Evolutionary conservation across 2,797 vertebrate species (phyloP), one percentile per base, ranked within the genome.

Genomic region (Cuculus canorus): DNA sequence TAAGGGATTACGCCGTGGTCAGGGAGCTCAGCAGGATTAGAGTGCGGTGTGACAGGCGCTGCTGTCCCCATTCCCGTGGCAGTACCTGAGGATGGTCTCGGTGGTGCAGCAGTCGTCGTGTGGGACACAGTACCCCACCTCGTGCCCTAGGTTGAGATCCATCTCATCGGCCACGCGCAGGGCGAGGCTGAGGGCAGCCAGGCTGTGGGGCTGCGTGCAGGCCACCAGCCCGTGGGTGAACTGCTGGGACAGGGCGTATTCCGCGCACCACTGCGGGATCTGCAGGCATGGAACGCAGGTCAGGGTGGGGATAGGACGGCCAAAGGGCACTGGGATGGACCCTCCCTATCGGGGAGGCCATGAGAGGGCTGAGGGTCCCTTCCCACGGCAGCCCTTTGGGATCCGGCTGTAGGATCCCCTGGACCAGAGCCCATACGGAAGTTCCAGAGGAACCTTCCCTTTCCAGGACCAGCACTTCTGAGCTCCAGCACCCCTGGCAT

Each of bases 191-290:
- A 98, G 97, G 23, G 99, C 99, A 1, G 99, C 99, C 84, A 98
- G 98, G 2, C 98, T 97, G 79, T 98, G 97, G 6, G 99, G 99
- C 95, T 99, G 99, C 3, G 98, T 98, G 83, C 99, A 99, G 70
- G 98, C 99, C 76, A 99, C 99, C 79, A 98, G 93, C 41, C 99
- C 99, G 4, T 98, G 98, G 85, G 98, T 97, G 23, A 99, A 99
- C 25, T 98, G 97, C 80, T 97, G 97, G 60, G 99, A 99, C 76
- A 99, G 95, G 2, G 98, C 98, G 8, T 99, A 99, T 96, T 99
- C 99, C 17, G 98, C 97, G n/a, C 99, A 99, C 99, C 99, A 99
- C 97, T 99, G 99, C 0, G 99, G 98, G 70, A 99, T 98, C 99
- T 99, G 97, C 6, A 66, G 57, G 70, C 22, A 45, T 54, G 70